Conservation (phyloP, 2,797 vertebrate genomes). For the Urocyon cinereoargenteus region DNA sequence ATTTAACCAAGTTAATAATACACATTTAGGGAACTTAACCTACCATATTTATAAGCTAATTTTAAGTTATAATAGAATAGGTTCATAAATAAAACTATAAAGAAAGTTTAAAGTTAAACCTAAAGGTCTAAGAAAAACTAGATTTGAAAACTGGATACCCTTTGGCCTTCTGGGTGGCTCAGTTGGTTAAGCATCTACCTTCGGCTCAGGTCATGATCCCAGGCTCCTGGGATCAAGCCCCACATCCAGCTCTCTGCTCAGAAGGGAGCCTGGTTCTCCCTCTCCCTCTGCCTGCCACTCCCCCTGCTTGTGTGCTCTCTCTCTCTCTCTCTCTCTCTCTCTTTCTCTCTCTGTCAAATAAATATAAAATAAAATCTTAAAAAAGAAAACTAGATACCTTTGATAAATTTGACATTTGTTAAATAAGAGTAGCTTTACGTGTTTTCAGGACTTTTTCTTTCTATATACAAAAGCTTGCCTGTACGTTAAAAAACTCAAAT, state of each 20-base stretch:
- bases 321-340: too few relatives aligned
- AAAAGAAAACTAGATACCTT: neutral
- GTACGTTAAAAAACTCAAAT: neutral
- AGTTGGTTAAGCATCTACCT: too few relatives aligned
- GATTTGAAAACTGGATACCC: constrained; percentile 41
- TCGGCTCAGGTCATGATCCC: too few relatives aligned
- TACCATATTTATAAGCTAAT: constrained; percentile 1
- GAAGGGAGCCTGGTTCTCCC: too few relatives aligned
- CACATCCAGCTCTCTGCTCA: too few relatives aligned
- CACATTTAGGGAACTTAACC: constrained; percentile 40
- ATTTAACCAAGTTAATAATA: constrained; percentile 42
- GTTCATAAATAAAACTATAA: constrained; percentile 10
- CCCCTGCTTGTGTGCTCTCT: too few relatives aligned
- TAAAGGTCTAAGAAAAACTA: constrained; percentile 46
- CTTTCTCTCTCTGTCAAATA: too few relatives aligned
- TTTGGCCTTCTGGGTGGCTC: neutral
- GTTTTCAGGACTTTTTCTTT: neutral
- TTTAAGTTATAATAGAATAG: constrained; percentile 34
- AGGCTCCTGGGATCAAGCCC: too few relatives aligned
- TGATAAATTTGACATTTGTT: constrained; percentile 40
- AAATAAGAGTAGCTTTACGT: neutral
- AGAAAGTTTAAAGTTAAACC: constrained; percentile 57
- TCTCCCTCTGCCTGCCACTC: too few relatives aligned
- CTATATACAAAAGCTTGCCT: neutral
- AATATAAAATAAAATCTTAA: too few relatives aligned